A percentile compares a stretch with the other conserved stretches of the same genome.
phyloP scores from a whole-genome alignment of 2,888 invertebrate species.

The Trissonchulus latispiculum region DNA sequence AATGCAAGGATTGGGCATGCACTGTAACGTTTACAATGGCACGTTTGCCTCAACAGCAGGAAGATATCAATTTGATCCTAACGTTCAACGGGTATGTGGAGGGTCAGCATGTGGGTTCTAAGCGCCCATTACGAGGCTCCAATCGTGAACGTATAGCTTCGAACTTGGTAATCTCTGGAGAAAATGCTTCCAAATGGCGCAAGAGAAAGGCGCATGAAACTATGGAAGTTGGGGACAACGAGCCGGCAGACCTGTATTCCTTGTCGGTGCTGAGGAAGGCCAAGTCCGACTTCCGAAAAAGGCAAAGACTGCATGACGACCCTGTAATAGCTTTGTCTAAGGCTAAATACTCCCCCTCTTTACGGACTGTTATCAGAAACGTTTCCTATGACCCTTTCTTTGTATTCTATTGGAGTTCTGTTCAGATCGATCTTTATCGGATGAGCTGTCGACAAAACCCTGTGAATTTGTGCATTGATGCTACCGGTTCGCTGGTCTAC shows the following conservation, averaged over 20 bases:
- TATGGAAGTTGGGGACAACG: background rate
- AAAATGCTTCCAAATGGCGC: background rate
- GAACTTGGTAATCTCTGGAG: too few relatives aligned
- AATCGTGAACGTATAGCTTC: too few relatives aligned
- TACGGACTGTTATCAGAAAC: background rate
- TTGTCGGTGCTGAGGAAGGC: background rate
- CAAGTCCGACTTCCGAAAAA: background rate
- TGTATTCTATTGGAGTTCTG: background rate
- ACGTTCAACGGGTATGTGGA: too few relatives aligned
- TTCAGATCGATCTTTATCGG: background rate
- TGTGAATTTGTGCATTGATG: background rate
- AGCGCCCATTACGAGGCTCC: too few relatives aligned
- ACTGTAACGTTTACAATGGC: too few relatives aligned
- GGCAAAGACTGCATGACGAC: background rate
- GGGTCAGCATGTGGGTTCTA: too few relatives aligned
- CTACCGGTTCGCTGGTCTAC: background rate
- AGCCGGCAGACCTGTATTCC: too few relatives aligned
- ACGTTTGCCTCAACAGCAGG: too few relatives aligned
- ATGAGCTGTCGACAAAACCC: background rate
- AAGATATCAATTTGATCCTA: too few relatives aligned
- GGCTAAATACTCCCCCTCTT: background rate
- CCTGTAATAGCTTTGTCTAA: background rate
- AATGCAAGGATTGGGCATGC: too few relatives aligned
- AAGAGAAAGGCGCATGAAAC: background rate
- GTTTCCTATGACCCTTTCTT: background rate